phyloP scores from a whole-genome alignment of 2,888 invertebrate species.

The Azorinus chamasolen region DNA sequence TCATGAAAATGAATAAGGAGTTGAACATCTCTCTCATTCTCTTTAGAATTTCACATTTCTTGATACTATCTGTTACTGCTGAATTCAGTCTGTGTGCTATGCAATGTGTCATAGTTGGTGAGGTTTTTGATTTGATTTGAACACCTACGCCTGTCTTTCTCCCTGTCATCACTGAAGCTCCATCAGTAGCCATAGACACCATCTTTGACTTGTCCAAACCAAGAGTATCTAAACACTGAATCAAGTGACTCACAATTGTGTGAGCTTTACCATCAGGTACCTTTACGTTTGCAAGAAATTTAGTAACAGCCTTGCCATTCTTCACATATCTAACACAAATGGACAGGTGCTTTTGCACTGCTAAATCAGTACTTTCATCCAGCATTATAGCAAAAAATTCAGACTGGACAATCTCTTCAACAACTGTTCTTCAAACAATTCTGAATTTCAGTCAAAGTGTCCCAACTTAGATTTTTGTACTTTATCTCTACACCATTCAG shows the following conservation, averaged over 20 bases:
- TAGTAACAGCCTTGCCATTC: conserved; percentile 26
- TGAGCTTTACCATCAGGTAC: conserved; percentile 39
- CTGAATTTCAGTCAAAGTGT: too few relatives aligned
- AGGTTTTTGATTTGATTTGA: not conserved
- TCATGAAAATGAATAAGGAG: conserved; percentile 41
- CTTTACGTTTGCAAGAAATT: conserved; percentile 20
- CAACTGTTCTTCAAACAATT: too few relatives aligned
- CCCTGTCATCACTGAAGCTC: conserved; percentile 33
- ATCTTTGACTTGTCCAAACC: conserved; percentile 22
- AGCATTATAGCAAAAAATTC: conserved; percentile 23
- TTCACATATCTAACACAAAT: conserved; percentile 36
- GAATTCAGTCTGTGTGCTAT: conserved; percentile 31
- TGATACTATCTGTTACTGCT: conserved; percentile 49
- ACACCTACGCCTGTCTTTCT: too few relatives aligned
- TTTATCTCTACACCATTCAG: too few relatives aligned
- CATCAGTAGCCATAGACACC: conserved; percentile 45
- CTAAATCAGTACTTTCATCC: conserved; percentile 48
- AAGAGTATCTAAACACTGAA: not conserved
- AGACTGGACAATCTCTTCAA: too few relatives aligned
- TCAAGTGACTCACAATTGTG: conserved; percentile 24
- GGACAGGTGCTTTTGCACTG: conserved; percentile 22
- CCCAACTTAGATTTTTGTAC: too few relatives aligned
- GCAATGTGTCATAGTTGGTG: conserved; percentile 13
- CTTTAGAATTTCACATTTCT: conserved; percentile 24
- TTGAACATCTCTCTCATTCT: conserved; percentile 45